A percentile compares a stretch with the other conserved stretches of the same genome.
phyloP scores from a whole-genome alignment of 2,888 invertebrate species.

The Torymus aiolomorphi region DNA sequence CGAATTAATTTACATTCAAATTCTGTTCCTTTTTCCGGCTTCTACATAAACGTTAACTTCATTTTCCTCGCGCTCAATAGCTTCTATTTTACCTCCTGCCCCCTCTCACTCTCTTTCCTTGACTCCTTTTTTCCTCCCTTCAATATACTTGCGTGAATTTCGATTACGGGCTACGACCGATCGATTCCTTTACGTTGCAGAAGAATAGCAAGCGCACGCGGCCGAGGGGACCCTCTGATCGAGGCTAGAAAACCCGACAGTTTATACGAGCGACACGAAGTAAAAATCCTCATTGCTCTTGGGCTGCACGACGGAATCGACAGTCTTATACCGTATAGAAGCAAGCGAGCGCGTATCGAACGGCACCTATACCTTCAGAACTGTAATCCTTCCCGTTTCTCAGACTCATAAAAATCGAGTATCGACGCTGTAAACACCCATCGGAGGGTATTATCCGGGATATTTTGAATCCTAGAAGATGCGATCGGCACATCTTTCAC shows the following conservation, averaged over 20 bases:
- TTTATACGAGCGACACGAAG: conserved; percentile 59
- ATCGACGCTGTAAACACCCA: conserved; percentile 27
- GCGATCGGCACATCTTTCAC: background rate
- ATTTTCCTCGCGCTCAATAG: conserved; percentile 11
- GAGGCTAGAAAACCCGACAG: conserved; percentile 53
- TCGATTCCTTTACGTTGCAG: conserved; percentile 34
- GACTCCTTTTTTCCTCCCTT: background rate
- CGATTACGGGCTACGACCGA: conserved; percentile 45
- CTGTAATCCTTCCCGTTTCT: conserved; percentile 21
- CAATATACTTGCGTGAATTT: conserved; percentile 32
- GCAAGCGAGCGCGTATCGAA: background rate
- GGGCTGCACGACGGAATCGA: conserved; percentile 18
- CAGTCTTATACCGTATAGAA: conserved; percentile 40
- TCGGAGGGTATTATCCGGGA: conserved; percentile 12
- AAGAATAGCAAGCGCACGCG: conserved; percentile 52
- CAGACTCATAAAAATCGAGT: conserved; percentile 34
- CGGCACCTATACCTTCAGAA: background rate
- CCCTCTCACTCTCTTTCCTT: background rate
- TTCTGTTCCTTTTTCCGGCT: background rate
- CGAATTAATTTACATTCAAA: background rate
- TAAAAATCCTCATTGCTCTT: conserved; percentile 44
- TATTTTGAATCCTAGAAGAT: conserved; percentile 21
- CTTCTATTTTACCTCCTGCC: conserved; percentile 13
- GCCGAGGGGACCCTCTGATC: conserved; percentile 57
- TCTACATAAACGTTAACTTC: background rate